A percentile compares a stretch with the other conserved stretches of the same genome.
Evolutionary conservation across 2,888 invertebrate genomes (phyloP).

Genomic region (Coleophora deauratella): DNA sequence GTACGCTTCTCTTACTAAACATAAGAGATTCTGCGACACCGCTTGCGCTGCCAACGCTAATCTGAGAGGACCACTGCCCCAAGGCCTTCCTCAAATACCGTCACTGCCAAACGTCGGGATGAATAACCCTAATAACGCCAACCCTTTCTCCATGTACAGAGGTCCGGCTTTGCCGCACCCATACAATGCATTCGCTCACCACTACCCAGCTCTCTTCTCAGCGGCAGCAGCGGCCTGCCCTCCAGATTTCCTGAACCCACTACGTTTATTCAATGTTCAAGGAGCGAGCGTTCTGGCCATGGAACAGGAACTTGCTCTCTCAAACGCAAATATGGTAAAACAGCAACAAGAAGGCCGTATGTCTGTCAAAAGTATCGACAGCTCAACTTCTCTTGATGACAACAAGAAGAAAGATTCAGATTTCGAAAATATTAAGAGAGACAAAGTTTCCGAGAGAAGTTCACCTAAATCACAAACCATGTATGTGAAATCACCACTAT

Average conservation of each 20-base stretch:
- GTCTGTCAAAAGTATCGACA: constrained; percentile 62
- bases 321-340: constrained; percentile 69
- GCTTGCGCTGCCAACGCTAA: constrained; percentile 68
- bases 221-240: constrained; percentile 67
- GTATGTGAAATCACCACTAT: constrained; percentile 76
- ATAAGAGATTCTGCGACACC: constrained; percentile 96
- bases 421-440: constrained; percentile 39
- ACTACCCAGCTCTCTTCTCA: constrained; percentile 70
- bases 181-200: constrained; percentile 78
- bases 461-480: constrained; percentile 66
- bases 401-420: constrained; percentile 53
- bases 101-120: constrained; percentile 56
- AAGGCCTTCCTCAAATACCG: constrained; percentile 55
- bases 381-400: constrained; percentile 57
- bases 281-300: constrained; percentile 57
- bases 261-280: constrained; percentile 76
- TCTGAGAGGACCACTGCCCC: constrained; percentile 60
- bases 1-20: constrained; percentile 93
- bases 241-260: constrained; percentile 76
- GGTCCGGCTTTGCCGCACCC: constrained; percentile 77
- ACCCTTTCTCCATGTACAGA: constrained; percentile 83
- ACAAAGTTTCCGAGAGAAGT: constrained; percentile 62
- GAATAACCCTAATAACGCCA: constrained; percentile 58
- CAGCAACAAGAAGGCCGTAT: constrained; percentile 61
- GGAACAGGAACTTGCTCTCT: constrained; percentile 68